Base-by-base conservation (phyloP, 2,797 vertebrate species). In the Pangasius macronema region DNA sequence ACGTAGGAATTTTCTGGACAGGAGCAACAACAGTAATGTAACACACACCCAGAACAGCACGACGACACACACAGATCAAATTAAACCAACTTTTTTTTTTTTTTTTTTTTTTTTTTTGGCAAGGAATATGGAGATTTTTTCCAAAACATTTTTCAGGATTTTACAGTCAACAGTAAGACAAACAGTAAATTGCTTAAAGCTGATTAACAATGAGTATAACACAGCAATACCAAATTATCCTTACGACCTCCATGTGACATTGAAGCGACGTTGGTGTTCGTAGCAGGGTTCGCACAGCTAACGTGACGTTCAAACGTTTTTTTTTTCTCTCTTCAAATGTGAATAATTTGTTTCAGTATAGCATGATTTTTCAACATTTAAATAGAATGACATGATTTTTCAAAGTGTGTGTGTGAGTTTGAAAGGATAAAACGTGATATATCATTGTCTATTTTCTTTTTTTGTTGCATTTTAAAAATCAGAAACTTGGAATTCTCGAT, bases 31-130 rank as follows among this genome's bases (percentile, higher is more conserved):
- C 68, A 82, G 67, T 63, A 53, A 84, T 80, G 81, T 39, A 68
- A 77, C 53, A 30, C 70, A 77, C 82, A 87, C 18, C 18, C 65
- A 63, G 30, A 13, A 72, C 63, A 65, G 33, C 65, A 82, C 87
- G 20, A 75, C n/a, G 24, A 88, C 59, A 53, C 59, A 82, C 46
- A 82, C 33, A 61, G 7, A 59, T 61, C 36, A 68, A 59, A 57
- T 59, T 7, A 59, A 73, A 59, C 24, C 18, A 20, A 18, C 4
- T 42, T 68, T 55, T 16, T 24, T 63, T 11, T 2, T 13, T 51
- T n/a, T n/a, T 53, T 24, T 42, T 80, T 72, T 46, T 39, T 20
- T 51, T 77, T 11, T 39, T 70, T 68, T 80, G 30, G 51, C 1
- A 59, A 72, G 27, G 13, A 76, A 27, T 57, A n/a, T n/a, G n/a